Conservation (phyloP, 2,113 vertebrate species). For the Rattus rattus region DNA sequence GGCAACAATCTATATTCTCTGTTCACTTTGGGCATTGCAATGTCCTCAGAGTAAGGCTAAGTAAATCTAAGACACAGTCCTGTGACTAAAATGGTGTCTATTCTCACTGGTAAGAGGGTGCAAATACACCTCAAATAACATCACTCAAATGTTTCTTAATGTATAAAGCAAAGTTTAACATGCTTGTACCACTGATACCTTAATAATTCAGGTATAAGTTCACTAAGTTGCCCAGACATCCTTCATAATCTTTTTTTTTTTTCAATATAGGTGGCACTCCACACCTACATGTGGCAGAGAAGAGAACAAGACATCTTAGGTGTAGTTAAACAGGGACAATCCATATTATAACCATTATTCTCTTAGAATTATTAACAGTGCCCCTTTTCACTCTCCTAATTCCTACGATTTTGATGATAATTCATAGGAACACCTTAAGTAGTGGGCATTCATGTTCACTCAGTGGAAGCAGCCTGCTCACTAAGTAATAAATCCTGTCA, state of each 20-base stretch:
- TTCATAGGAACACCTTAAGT: background rate
- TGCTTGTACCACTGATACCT: background rate
- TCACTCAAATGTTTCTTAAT: constrained; percentile 11
- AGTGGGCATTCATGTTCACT: background rate
- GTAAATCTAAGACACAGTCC: background rate
- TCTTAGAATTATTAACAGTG: background rate
- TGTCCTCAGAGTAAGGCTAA: background rate
- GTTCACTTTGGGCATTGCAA: background rate
- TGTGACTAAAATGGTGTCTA: background rate
- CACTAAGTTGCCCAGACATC: background rate
- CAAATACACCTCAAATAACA: constrained; percentile 5
- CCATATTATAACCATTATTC: background rate
- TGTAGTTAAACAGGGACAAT: background rate
- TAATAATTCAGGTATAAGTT: constrained; percentile 21
- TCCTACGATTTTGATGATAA: background rate
- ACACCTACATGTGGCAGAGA: background rate
- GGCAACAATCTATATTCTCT: background rate
- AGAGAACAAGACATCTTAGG: background rate
- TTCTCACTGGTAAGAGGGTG: constrained; percentile 22
- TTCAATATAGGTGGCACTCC: background rate
- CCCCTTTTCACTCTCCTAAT: background rate
- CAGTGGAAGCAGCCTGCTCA: background rate
- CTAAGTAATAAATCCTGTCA: background rate
- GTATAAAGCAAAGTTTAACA: background rate
- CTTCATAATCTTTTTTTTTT: background rate